These are phyloP conservation scores for Eudyptes chrysolophus DNA, from an alignment of 2,113 vertebrate species.

Conservation along the genomic window DNA sequence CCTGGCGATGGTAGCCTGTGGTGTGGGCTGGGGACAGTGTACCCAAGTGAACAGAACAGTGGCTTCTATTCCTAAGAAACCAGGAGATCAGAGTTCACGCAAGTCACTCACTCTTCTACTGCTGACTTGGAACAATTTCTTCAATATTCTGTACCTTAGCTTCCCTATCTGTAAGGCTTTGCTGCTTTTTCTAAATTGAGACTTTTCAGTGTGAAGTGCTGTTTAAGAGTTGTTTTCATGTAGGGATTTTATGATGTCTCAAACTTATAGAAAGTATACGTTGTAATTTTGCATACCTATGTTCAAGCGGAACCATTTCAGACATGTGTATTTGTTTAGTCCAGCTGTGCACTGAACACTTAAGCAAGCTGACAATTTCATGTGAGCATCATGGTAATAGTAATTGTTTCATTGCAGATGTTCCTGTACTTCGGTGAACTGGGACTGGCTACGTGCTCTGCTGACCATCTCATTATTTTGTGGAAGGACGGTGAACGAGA, in stretches of 20 bases:
- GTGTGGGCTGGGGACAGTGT: background rate
- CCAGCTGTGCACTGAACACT: background rate
- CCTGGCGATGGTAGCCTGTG: background rate
- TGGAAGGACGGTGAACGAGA: constrained; percentile 93
- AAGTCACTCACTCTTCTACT: background rate
- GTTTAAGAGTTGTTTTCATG: background rate
- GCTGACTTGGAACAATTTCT: background rate
- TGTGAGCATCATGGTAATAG: background rate
- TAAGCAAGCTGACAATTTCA: background rate
- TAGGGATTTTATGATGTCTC: background rate
- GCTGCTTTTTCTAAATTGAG: background rate
- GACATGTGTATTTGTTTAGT: background rate
- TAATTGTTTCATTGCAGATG: constrained; percentile 81
- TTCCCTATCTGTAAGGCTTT: background rate
- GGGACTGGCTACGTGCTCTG: constrained; percentile 90
- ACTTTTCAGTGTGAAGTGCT: background rate
- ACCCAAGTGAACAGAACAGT: background rate
- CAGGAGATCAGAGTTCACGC: background rate
- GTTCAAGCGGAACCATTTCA: background rate
- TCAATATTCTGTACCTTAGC: background rate
- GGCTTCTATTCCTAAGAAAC: background rate
- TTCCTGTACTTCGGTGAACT: constrained; percentile 88
- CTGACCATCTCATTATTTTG: constrained; percentile 92
- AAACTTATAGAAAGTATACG: background rate
- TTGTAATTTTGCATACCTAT: background rate